Base-by-base conservation (phyloP, 1,140 invertebrate species). In the Triops cancriformis region DNA sequence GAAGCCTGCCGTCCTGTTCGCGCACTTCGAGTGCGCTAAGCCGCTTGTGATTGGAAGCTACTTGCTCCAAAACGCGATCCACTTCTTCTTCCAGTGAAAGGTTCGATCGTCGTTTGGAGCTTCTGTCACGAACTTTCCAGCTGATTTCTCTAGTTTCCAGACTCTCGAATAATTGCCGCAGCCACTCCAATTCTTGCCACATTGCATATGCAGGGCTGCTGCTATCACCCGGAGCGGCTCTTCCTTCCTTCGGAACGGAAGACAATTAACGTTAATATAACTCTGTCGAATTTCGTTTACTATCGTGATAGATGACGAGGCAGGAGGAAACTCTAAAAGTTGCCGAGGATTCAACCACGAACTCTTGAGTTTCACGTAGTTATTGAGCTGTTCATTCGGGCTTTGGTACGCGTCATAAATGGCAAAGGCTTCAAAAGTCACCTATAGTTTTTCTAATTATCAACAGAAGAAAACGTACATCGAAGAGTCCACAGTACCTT, bases 261-360 rank as follows among this genome's bases (percentile, higher is more conserved):
- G n/a, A n/a, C 42, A 41, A 41, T 43, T 43, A n/a, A 10, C 18
- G 14, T 37, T 37, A 7, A 37, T 37, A 37, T 4, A 26, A 26
- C n/a, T 43, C 10, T 37, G 42, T 26, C 9, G 31, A 37, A 18
- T 28, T 75, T 12, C 14, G 31, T 9, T 76, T 76, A 76, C 75
- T 27, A 76, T 64, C 28, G 27, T 76, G 28, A 41, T 28, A n/a
- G 43, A 64, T 23, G 75, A 76, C n/a, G 75, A 43, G 12, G 64
- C 64, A 18, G 43, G 77, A 1, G 77, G 77, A 23, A 73, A 23
- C 42, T 78, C 77, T 9, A 78, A 72, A 42, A 74, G 26, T 43
- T 78, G 73, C 18, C 27, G 23, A 9, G 77, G 77, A 26, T 78
- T 78, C 14, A 23, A 26, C 77, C 77, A 78, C 23, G 31, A 28